Base-by-base conservation (phyloP, 35 echinoderm and acorn worm species). In the Ophiothrix spiculata region DNA sequence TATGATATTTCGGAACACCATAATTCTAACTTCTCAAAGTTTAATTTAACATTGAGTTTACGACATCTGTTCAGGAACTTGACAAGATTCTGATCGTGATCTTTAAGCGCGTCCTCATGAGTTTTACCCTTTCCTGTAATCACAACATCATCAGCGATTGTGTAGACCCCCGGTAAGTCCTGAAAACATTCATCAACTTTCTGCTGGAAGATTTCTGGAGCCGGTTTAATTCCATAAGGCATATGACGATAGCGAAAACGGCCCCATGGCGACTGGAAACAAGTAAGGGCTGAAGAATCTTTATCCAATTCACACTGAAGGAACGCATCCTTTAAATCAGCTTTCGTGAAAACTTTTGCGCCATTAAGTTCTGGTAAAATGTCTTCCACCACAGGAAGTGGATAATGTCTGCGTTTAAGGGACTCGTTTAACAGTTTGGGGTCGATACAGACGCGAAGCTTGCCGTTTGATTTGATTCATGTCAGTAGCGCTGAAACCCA, bases 231-330 rank as follows among this genome's bases (percentile, higher is more conserved):
- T 77, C 88, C 88, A 85, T 86, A 90, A 39, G 88, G 88, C 56
- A 90, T 29, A 40, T 82, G 25, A 21, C 28, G 19, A 33, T 64
- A 86, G 87, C 79, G 64, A 89, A 39, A 89, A 75, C 87, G 54
- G 29, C 88, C 88, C 77, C 88, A 85, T 34, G 84, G 90, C 13
- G 90, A 82, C 46, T 94, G 92, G 78, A 94, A 94, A 1, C 79
- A 88, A 25, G 91, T 93, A 0, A 88, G 42, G 31, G 45, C 76
- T 10, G 39, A 83, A n/a, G 86, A 88, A 34, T 89, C 87, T 39
- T 4, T 73, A 81, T 87, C 90, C 39, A 91, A 37, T 81, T 81
- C 78, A 40, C 78, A 73, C 42, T 87, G 80, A 4, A 85, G 37
- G 40, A 85, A 91, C 10, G 82, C 41, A 79, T 91, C 81, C 74